phyloP scores from a whole-genome alignment of 1,140 invertebrate genomes.

The Streblospio benedicti region DNA sequence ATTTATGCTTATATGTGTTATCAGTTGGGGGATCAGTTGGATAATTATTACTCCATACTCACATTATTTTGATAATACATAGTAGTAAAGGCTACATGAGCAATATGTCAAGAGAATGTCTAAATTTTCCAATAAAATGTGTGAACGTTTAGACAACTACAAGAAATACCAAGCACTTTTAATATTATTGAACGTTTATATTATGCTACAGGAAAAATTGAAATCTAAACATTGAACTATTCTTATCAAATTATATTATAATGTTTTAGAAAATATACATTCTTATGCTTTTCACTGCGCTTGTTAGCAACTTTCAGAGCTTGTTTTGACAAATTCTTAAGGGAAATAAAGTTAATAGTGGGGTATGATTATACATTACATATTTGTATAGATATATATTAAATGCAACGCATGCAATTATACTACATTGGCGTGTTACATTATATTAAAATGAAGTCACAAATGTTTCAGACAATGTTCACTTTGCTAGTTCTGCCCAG shows the following conservation, averaged over 20 bases:
- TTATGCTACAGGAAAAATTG: too few species aligned
- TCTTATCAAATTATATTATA: too few species aligned
- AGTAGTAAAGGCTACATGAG: background rate
- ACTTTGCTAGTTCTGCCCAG: conserved; percentile 2
- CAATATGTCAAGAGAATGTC: too few species aligned
- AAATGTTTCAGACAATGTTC: conserved; percentile 2
- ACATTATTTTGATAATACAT: background rate
- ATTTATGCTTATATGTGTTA: too few species aligned
- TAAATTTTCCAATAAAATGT: too few species aligned
- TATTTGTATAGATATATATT: background rate
- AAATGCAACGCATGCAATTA: background rate
- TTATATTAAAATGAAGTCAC: background rate
- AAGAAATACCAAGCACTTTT: too few species aligned
- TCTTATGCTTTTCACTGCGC: background rate
- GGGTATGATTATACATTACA: background rate
- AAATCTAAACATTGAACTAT: too few species aligned
- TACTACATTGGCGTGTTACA: background rate
- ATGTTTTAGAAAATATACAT: too few species aligned
- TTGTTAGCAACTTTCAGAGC: background rate
- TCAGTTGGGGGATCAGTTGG: too few species aligned
- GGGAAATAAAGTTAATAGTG: background rate
- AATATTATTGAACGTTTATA: too few species aligned
- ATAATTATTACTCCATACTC: background rate
- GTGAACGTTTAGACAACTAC: too few species aligned
- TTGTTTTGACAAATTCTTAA: background rate